These are phyloP conservation scores for Ginglymostoma cirratum DNA, from an alignment of 2,113 vertebrate genomes.

Conservation along the genomic window DNA sequence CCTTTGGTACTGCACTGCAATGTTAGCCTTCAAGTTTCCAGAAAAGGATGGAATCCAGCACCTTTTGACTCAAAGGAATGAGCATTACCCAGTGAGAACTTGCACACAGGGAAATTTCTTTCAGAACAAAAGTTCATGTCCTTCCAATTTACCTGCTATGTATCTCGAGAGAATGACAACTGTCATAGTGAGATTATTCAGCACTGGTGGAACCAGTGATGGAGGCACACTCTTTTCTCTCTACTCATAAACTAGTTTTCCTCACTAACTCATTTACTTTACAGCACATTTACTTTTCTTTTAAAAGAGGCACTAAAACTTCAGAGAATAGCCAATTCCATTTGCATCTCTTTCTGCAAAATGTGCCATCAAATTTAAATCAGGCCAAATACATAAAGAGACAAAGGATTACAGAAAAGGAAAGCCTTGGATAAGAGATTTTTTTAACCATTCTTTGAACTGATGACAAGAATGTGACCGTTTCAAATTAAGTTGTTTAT, in stretches of 20 bases:
- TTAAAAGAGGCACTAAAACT: background rate
- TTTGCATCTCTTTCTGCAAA: background rate
- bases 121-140: background rate
- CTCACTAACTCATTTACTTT: background rate
- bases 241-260: background rate
- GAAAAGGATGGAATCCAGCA: no score
- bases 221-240: background rate
- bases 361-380: background rate
- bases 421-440: background rate
- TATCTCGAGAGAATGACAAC: background rate
- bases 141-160: background rate
- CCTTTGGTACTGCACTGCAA: no score
- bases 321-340: background rate
- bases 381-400: background rate
- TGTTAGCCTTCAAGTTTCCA: no score
- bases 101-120: no score
- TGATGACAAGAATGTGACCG: background rate
- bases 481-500: conserved; percentile 6
- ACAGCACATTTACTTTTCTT: background rate
- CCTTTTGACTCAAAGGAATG: no score
- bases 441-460: background rate
- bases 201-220: background rate
- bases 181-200: background rate
- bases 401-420: background rate
- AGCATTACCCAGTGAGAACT: no score